phyloP scores from a whole-genome alignment of 2,797 vertebrate species.

The Sorex maritimensis region DNA sequence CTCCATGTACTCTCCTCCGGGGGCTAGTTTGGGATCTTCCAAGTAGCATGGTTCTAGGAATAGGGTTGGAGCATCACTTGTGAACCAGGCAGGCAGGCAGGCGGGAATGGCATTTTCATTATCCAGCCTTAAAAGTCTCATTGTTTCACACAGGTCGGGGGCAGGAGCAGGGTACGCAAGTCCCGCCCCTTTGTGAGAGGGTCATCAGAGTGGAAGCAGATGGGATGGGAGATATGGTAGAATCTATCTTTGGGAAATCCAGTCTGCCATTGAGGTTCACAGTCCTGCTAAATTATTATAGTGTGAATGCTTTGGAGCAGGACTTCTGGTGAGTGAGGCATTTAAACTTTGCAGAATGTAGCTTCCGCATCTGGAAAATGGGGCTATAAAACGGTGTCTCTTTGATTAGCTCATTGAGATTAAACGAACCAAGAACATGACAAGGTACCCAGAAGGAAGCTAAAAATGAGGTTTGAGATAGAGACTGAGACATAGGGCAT shows the following conservation, averaged over 20 bases:
- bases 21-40: not conserved
- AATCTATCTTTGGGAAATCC: not conserved
- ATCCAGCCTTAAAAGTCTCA: not conserved
- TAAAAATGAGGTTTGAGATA: not conserved
- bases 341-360: not conserved
- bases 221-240: not conserved
- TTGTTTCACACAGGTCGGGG: no score
- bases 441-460: not conserved
- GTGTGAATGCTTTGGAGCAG: no score
- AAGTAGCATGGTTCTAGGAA: not conserved
- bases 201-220: not conserved
- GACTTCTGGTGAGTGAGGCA: no score
- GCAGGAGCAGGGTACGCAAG: not conserved
- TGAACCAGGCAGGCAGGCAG: not conserved
- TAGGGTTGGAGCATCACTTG: not conserved
- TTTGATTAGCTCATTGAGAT: not conserved
- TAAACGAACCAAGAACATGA: not conserved
- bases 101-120: not conserved
- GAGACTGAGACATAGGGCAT: not conserved
- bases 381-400: no score
- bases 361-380: not conserved
- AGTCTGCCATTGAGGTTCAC: not conserved
- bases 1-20: not conserved
- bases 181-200: rapidly evolving
- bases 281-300: not conserved